Base-by-base conservation (phyloP, 2,888 invertebrate genomes). In the Busseola fusca region DNA sequence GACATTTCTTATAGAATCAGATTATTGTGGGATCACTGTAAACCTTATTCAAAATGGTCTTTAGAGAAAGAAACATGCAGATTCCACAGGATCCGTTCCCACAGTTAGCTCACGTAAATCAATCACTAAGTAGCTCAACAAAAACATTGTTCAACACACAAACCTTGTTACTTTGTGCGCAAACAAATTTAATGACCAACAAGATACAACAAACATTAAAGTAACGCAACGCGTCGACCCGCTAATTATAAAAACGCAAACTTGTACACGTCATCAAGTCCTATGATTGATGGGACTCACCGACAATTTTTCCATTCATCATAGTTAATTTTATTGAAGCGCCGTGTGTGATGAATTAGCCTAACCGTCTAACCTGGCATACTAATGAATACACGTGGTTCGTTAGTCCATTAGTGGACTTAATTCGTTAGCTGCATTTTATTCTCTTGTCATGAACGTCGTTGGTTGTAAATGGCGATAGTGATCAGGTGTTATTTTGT, bases 271-370 rank as follows among this genome's bases (percentile, higher is more conserved):
- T 89, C 86, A 89, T 91, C 90, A 91, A 92, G 90, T 91, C 89
- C 84, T 74, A 91, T 95, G 95, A 95, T 95, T 93, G 93, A 95
- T 95, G 94, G 90, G 86, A 79, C 72, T 67, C 70, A 84, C 84
- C 86, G 91, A 91, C 92, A 89, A 91, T 92, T 93, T 94, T 94
- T 93, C 91, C 93, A 95, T 95, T 94, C 88, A 94, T 95, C 95
- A 95, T 92, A 86, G 94, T 94, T 95, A 94, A 94, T 94, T 93
- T 94, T 93, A 94, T 94, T 93, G 93, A 90, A 92, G 93, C 92
- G 91, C 93, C 93, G 87, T 89, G 79, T 91, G 89, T 91, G 90
- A 86, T 86, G 86, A 91, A 91, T 91, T 90, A 89, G 91, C 90
- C 91, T 90, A 88, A 87, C 90, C 88, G 90, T 91, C 92, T 91